Evolutionary conservation across 2,888 invertebrate species (phyloP).

Genomic region (Meteorus colon): DNA sequence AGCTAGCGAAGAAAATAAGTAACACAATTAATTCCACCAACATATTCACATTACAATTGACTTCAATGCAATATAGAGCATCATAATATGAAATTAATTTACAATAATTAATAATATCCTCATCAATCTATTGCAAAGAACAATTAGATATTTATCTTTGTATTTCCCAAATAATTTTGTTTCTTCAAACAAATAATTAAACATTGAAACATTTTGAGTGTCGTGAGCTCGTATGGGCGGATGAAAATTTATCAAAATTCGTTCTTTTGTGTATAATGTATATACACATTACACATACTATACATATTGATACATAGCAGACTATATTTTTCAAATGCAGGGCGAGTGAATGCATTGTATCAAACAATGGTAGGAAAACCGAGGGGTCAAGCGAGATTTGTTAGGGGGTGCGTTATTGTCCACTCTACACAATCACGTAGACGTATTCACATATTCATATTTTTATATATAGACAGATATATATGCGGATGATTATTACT

Average conservation of each 20-base stretch:
- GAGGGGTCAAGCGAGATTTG: constrained; percentile 60
- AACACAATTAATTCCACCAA: too few species aligned
- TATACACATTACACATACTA: neutral
- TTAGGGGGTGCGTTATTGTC: constrained; percentile 60
- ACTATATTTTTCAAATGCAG: constrained; percentile 29
- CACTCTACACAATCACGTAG: constrained; percentile 38
- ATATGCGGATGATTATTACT: constrained; percentile 55
- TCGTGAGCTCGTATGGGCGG: neutral
- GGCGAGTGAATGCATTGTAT: constrained; percentile 53
- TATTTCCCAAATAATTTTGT: too few species aligned
- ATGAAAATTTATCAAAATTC: constrained; percentile 31
- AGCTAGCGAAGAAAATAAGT: too few species aligned
- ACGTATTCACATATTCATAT: constrained; percentile 24
- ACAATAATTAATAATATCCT: too few species aligned
- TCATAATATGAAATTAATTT: too few species aligned
- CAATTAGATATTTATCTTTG: too few species aligned
- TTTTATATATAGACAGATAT: neutral
- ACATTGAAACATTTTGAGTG: too few species aligned
- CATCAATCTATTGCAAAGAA: too few species aligned
- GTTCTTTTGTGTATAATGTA: constrained; percentile 32
- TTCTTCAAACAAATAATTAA: too few species aligned
- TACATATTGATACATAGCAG: constrained; percentile 8
- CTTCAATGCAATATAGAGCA: too few species aligned
- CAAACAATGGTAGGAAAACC: constrained; percentile 51
- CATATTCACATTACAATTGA: too few species aligned